Evolutionary conservation across 2,113 vertebrate genomes (phyloP), one percentile per base, ranked within the genome.

Genomic region (Otis tarda): DNA sequence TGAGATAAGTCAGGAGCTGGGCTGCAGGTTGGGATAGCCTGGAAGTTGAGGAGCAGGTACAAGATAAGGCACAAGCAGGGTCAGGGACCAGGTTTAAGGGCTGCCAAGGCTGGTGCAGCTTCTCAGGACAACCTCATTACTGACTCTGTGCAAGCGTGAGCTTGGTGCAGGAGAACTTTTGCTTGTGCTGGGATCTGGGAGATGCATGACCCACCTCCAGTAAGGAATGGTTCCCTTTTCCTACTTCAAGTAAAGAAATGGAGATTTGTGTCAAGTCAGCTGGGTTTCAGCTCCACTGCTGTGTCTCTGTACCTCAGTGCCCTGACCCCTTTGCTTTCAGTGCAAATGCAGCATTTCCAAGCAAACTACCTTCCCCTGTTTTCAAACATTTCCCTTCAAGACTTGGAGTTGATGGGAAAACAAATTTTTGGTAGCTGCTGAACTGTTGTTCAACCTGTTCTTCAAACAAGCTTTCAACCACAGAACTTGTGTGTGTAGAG

Each of bases 131-230:
- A 27, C 6, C 19, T 33, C 27, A 4, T 8, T 15, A 24, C 56
- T 71, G 37, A 27, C 27, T 28, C 6, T 23, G 14, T 35, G n/a
- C 31, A 22, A 33, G 15, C 0, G 28, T 20, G 37, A 18, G 22
- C 23, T 69, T 73, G 59, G 35, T 61, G 10, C 27, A 24, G 11
- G 53, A 52, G 19, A 53, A 27, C 15, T 63, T 43, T 68, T 43
- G 13, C 30, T 80, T 41, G 4, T 81, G 35, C 35, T 84, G 88
- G 30, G 7, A 12, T 28, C 14, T 73, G 43, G 25, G 7, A 3
- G 1, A 2, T 28, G 4, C 10, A n/a, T 47, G 68, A 47, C 33
- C 10, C 20, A 10, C 4, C 0, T 2, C 4, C 30, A 5, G 22
- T 20, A 30, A 31, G 13, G 28, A 70, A 53, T 16, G 2, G 24